Evolutionary conservation across 2,888 invertebrate species (phyloP), one percentile per base, ranked within the genome.

Genomic region (Lingula anatina): DNA sequence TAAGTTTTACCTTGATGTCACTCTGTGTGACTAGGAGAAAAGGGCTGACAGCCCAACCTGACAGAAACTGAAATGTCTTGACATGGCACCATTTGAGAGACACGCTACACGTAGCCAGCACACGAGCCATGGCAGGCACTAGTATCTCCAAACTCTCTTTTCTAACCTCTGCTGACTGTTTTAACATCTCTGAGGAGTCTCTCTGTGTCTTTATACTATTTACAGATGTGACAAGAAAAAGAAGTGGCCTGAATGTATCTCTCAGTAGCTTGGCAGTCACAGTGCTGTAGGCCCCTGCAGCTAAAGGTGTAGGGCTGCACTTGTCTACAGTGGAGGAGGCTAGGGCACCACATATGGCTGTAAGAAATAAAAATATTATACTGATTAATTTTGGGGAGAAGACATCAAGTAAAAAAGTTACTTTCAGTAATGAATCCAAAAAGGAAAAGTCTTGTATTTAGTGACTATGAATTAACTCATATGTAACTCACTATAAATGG

Each of bases 241-340:
- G n/a, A n/a, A n/a, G n/a, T 1, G 74, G 74, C 23, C 65, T 67
- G 56, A 60, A 71, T 7, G 70, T 56, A 45, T 73, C 68, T n/a
- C 68, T 53, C 38, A 73, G 54, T n/a, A 66, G 55, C 56, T 59
- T 62, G 7, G 66, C 72, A 3, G 73, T 71, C 36, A 58, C 57
- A 1, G 71, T 73, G 49, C 68, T 64, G 61, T 66, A 70, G 39
- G 61, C 63, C 1, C 65, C 68, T 46, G 64, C 60, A 7, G 55
- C 62, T 31, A 73, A 59, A 2, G 65, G 68, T 44, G 66, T 67
- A 0, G 73, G 70, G 49, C 68, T 66, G 52, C 72, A 72, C 52
- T 72, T 73, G 56, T 73, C 74, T 36, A 57, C 53, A 5, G 53
- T 45, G 47, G 60, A 59, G 23, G 65, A 65, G 4, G 66, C 68